Evolutionary conservation across 2,797 vertebrate species (phyloP), one percentile per base, ranked within the genome.

Genomic region (Trichosurus vulpecula): DNA sequence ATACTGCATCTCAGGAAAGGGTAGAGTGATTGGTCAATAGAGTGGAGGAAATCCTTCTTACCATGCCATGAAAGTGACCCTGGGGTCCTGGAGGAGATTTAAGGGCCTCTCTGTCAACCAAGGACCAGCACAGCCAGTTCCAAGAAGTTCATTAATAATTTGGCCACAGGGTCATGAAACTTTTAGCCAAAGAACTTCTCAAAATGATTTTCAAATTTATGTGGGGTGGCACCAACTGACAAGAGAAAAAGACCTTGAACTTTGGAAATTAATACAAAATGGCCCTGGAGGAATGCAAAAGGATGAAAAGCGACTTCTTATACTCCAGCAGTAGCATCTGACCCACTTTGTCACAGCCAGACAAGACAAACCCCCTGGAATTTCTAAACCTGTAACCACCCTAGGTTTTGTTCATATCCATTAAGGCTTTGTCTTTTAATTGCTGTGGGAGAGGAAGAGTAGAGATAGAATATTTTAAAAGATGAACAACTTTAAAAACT

Each of bases 401-500:
- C 3, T 30, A 22, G 5, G 30, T 95, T 90, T 74, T 91, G 31
- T 55, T 95, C 92, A 27, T 90, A 93, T 47, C 31, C 89, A 58
- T 52, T 30, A 47, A 58, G 31, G 41, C 47, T 93, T 52, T 3
- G 58, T 31, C 55, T 94, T 92, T 92, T 35, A 31, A 90, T 61
- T 56, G 41, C 41, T 81, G 41, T 11, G 31, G 35, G 41, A 19
- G 93, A 47, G 74, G 92, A 95, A 31, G 54, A 4, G 81, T 9
- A 58, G 81, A 92, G 52, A 51, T 10, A 10, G 92, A 74, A 41
- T 52, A 57, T 87, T 90, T 90, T 90, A 90, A 96, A 91, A 96
- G 87, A 87, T 56, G 52, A 95, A 4, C 1, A 31, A 3, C 53
- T 94, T 74, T 30, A 54, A 93, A 95, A 58, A 57, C 51, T 47